Evolutionary conservation across 2,113 vertebrate species (phyloP).

Genomic region (Patagioenas fasciata): DNA sequence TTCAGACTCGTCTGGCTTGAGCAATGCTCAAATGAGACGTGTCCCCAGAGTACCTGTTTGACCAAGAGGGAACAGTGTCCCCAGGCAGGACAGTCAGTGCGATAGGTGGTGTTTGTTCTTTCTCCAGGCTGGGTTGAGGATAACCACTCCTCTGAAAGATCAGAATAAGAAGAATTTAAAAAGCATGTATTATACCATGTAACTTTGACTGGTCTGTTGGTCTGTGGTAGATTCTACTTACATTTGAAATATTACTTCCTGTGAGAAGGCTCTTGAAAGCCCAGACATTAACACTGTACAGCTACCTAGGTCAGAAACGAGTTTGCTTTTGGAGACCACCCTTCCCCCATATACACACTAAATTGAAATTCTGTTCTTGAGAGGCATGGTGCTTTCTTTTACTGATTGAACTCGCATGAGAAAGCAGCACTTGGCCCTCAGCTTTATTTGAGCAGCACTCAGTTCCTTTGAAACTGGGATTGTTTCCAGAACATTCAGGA

Average conservation of each 20-base stretch:
- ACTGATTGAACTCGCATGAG: not conserved
- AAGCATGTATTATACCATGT: not conserved
- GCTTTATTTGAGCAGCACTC: conserved; percentile 16
- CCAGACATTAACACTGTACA: not conserved
- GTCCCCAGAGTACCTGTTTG: not conserved
- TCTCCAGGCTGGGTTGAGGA: not conserved
- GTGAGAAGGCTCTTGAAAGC: not conserved
- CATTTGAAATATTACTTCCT: not conserved
- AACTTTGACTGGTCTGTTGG: not conserved
- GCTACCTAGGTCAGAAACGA: not conserved
- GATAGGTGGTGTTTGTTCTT: not conserved
- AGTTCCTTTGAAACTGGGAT: conserved; percentile 53
- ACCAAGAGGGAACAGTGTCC: not conserved
- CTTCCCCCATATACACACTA: not conserved
- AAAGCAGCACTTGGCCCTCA: conserved; percentile 21
- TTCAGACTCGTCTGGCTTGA: not conserved
- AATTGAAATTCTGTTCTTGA: conserved; percentile 2
- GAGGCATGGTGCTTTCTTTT: not conserved
- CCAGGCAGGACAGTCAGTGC: not conserved
- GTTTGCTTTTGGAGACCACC: not conserved
- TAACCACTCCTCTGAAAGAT: not conserved
- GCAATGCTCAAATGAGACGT: not conserved
- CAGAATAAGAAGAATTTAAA: not conserved
- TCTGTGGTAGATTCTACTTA: not conserved
- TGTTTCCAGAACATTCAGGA: conserved; percentile 51